phyloP scores from a whole-genome alignment of 2,797 vertebrate species.

The Smutsia gigantea region DNA sequence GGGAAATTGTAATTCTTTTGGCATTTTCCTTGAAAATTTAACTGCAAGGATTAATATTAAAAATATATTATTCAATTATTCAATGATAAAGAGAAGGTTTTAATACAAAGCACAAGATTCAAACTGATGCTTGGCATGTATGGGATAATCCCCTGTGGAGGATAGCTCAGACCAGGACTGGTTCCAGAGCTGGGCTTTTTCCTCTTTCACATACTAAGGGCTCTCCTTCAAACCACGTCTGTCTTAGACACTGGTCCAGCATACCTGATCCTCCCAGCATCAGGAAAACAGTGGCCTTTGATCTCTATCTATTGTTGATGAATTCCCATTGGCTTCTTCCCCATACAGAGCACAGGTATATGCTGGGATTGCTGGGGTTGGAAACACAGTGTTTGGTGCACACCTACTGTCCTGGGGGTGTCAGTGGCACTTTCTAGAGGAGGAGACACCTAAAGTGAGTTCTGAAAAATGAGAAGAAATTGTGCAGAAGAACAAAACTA shows the following conservation, averaged over 20 bases:
- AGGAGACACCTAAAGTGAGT: neutral
- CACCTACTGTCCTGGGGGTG: neutral
- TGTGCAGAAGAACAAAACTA: neutral
- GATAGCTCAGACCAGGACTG: neutral
- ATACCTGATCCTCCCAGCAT: neutral
- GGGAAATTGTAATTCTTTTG: neutral
- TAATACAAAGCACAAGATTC: neutral
- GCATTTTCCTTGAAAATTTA: neutral
- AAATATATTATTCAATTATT: neutral
- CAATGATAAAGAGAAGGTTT: neutral
- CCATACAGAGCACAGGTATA: neutral
- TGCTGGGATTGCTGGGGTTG: neutral
- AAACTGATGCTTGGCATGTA: neutral
- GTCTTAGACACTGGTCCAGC: neutral
- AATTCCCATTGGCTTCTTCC: neutral
- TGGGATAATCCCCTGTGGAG: neutral
- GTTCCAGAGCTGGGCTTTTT: neutral
- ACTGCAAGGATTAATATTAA: neutral
- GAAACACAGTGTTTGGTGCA: neutral
- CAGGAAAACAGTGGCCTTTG: neutral
- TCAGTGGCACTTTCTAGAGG: neutral
- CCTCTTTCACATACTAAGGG: neutral
- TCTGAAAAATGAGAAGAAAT: neutral
- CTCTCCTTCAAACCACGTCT: neutral
- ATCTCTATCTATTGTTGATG: neutral